Base-by-base conservation (phyloP, 2,113 vertebrate genomes). In the Grantiella picta region DNA sequence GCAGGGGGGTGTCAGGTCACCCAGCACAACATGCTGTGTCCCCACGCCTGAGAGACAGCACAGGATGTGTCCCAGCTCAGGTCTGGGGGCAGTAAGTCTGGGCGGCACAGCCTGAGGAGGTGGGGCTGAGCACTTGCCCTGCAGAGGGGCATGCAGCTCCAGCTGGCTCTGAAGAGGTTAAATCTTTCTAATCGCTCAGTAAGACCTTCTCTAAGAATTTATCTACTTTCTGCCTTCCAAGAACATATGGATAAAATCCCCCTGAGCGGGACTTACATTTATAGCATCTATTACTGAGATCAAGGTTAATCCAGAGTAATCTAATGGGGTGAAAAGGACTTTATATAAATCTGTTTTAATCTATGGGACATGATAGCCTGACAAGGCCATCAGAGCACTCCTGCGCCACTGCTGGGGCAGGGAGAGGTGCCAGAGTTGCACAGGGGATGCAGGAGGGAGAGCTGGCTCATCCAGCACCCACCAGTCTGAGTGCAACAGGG, bases 241-340 rank as follows among this genome's bases (percentile, higher is more conserved):
- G 96, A 97, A 96, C 97, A 97, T 96, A 96, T 95, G 97, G 97
- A 91, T 84, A 75, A 94, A 97, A 97, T 96, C 94, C 97, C 94
- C 92, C 94, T 91, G 95, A 95, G 96, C 82, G 4, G 94, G 96
- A 94, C 95, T 97, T 95, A 92, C 93, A 94, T 94, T 97, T 95
- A 97, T 85, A 97, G 89, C 95, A 94, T 97, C 97, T 96, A 96
- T 95, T 96, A 96, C 97, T 94, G 92, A 96, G 95, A 97, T 96
- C 95, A 95, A 96, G 96, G 95, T 96, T 96, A 97, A 96, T 96
- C 96, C 97, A 96, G 94, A 96, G 97, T 94, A 96, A 97, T 96
- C 91, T 94, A 96, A 96, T 95, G 95, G 97, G 97, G 95, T 95
- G 96, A 96, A 96, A 97, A 94, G 94, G 95, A 94, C 96, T 95